These are phyloP conservation scores for Siphonodentalium dalli DNA, from an alignment of 2,888 invertebrate species.

Conservation along the genomic window DNA sequence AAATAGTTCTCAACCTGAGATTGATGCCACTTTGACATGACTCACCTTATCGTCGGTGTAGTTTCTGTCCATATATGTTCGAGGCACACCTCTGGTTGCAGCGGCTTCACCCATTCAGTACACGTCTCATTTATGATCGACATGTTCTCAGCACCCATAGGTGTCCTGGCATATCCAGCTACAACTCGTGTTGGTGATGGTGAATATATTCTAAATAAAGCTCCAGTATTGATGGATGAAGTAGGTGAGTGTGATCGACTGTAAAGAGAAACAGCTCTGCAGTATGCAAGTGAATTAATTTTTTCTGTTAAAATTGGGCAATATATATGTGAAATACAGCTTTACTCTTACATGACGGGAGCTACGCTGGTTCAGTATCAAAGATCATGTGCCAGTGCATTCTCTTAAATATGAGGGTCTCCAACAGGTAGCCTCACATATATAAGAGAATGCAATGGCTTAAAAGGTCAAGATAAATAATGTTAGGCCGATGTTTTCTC, in stretches of 20 bases:
- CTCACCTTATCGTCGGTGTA: constrained; percentile 62
- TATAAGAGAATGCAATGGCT: no score
- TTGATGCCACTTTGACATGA: no score
- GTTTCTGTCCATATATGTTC: constrained; percentile 89
- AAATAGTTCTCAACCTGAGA: no score
- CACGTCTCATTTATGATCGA: constrained; percentile 51
- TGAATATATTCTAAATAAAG: constrained; percentile 50
- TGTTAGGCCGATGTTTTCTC: no score
- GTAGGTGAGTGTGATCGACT: constrained; percentile 69
- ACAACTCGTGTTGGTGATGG: constrained; percentile 50
- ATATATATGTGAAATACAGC: no score
- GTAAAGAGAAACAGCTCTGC: constrained; percentile 17
- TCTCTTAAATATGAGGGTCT: no score
- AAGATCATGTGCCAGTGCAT: no score
- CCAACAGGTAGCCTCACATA: no score
- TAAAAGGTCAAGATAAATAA: no score
- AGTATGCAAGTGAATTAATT: background rate
- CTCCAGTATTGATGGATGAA: constrained; percentile 44
- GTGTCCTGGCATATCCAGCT: constrained; percentile 43
- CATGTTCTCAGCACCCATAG: constrained; percentile 40
- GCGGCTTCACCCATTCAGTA: constrained; percentile 70
- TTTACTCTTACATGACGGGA: no score
- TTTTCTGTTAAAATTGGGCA: no score
- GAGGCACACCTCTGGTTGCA: constrained; percentile 85
- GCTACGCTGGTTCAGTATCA: no score